These are phyloP conservation scores for Cantharis nigra DNA, from an alignment of 2,888 invertebrate genomes.

Conservation along the genomic window DNA sequence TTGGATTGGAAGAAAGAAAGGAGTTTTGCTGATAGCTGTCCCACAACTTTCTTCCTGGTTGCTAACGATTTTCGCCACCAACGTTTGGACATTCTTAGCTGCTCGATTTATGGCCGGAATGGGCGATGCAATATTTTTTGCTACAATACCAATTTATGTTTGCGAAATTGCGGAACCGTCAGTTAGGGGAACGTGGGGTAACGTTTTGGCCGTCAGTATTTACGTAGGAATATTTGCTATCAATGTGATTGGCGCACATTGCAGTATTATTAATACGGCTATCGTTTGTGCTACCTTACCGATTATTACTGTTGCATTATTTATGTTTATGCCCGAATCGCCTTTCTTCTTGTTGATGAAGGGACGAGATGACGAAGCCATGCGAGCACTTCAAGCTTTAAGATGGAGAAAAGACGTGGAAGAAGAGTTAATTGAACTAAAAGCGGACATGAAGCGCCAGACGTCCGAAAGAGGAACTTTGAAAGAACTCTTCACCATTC, in stretches of 20 bases:
- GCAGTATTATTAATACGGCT: constrained; percentile 28
- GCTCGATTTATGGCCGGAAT: constrained; percentile 43
- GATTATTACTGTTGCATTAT: constrained; percentile 36
- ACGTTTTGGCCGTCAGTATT: constrained; percentile 34
- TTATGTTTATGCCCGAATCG: constrained; percentile 46
- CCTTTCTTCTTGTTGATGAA: constrained; percentile 48
- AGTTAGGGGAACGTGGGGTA: constrained; percentile 46
- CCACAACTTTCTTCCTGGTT: constrained; percentile 33
- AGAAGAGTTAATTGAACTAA: constrained; percentile 40
- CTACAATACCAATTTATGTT: constrained; percentile 39
- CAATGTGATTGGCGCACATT: constrained; percentile 43
- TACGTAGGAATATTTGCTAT: constrained; percentile 40
- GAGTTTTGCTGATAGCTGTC: neutral
- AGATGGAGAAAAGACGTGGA: constrained; percentile 41
- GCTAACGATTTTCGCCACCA: constrained; percentile 37
- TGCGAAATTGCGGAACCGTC: constrained; percentile 45
- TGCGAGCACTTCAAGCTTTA: constrained; percentile 37
- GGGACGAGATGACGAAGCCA: constrained; percentile 37
- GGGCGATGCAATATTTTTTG: constrained; percentile 40
- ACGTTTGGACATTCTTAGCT: constrained; percentile 42
- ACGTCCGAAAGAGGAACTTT: constrained; percentile 43
- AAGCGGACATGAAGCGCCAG: constrained; percentile 43
- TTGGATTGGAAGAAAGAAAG: neutral
- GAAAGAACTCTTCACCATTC: constrained; percentile 42
- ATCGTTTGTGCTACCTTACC: constrained; percentile 34